These are phyloP conservation scores for Caenorhabditis plicata DNA, from an alignment of 2,888 invertebrate genomes.

Conservation along the genomic window DNA sequence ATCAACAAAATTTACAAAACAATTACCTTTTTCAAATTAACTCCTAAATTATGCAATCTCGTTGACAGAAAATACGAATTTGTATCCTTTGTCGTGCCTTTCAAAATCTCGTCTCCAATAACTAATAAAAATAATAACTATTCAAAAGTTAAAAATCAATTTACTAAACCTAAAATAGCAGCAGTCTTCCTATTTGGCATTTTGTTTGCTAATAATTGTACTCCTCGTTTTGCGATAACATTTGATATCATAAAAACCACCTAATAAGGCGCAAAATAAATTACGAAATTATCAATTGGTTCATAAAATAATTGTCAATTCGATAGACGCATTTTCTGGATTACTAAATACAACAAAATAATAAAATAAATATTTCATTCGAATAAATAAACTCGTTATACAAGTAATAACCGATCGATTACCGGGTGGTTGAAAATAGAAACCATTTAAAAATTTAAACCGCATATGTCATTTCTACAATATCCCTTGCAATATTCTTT, in stretches of 20 bases:
- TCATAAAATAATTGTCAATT: neutral
- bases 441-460: constrained; percentile 28
- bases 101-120: constrained; percentile 79
- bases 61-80: constrained; percentile 74
- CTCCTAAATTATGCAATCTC: constrained; percentile 73
- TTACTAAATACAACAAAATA: neutral
- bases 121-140: constrained; percentile 66
- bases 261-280: neutral
- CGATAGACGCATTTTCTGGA: neutral
- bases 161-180: constrained; percentile 13
- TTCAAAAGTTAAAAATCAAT: neutral
- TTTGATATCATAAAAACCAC: constrained; percentile 1
- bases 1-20: neutral
- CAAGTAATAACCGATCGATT: neutral
- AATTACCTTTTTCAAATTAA: constrained; percentile 72
- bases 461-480: constrained; percentile 55
- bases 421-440: neutral
- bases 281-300: neutral
- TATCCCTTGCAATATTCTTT: constrained; percentile 55
- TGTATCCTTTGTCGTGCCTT: constrained; percentile 75
- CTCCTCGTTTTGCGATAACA: neutral
- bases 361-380: neutral
- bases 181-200: constrained; percentile 30
- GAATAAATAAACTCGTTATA: neutral
- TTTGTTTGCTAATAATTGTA: neutral